Base-by-base conservation (phyloP, 2,888 invertebrate genomes). In the Muscina levida region DNA sequence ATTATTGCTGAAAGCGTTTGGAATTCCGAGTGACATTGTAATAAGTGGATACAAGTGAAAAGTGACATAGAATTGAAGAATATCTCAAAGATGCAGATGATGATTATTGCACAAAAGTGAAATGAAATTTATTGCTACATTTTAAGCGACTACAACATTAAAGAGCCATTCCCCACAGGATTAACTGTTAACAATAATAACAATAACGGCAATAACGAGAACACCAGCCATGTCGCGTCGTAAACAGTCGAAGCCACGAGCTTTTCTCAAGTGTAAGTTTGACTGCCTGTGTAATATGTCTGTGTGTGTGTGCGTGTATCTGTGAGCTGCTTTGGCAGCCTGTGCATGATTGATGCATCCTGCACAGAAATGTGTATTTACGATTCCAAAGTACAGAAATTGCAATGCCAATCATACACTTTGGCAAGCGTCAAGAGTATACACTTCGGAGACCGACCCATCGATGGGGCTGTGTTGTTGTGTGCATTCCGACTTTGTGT, bases 201-300 rank as follows among this genome's bases (percentile, higher is more conserved):
- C 46, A 22, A 62, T 31, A 71, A 42, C 15, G 59, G 17, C 26
- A 13, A 42, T 24, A 42, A 42, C 11, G 48, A 26, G 46, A 39
- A 13, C 3, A 2, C 53, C 10, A 42, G 77, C 70, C 72, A 93
- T 94, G 94, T 94, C 94, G 84, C 92, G 94, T 85, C 92, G 94
- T 86, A 94, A 94, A 89, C 94, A 94, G 89, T 94, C 94, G 56
- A 94, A 94, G 87, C 94, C 94, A 83, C 92, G 94, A 87, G 93
- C 94, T 82, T 91, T 94, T 83, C 85, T 89, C 76, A 94, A 94
- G 92, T 42, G 62, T 62, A 62, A 62, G 62, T 62, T 10, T 42
- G 31, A 31, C 3, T 31, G 31, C 8, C 4, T 31, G 31, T 31
- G 31, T 31, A n/a, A n/a, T 26, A 42, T 62, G 37, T 42, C 42